phyloP scores from a whole-genome alignment of 2,113 vertebrate genomes.

The Apus apus region DNA sequence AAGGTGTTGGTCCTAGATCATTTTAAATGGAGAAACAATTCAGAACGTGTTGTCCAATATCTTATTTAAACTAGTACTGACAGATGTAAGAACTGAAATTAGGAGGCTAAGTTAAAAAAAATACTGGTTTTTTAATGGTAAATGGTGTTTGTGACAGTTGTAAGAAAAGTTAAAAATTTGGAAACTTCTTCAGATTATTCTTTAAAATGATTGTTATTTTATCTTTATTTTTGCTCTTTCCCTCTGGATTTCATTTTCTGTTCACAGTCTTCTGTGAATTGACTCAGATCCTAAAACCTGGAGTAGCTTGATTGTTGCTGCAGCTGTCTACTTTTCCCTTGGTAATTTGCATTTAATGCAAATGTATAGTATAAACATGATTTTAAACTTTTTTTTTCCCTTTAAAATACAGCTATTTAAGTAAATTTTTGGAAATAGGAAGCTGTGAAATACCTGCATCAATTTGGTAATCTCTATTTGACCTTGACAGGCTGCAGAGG shows the following conservation, averaged over 20 bases:
- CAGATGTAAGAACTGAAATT: background rate
- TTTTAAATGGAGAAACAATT: background rate
- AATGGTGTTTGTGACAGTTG: background rate
- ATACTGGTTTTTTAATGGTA: background rate
- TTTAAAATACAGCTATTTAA: background rate
- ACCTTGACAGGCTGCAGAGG: too few species aligned
- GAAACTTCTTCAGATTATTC: background rate
- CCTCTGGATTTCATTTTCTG: background rate
- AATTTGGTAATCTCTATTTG: background rate
- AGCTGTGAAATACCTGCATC: background rate
- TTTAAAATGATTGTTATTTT: background rate
- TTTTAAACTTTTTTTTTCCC: background rate
- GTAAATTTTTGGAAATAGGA: background rate
- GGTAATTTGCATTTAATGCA: background rate
- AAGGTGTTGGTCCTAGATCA: background rate
- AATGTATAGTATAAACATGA: background rate
- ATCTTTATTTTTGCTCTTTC: background rate
- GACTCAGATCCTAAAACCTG: background rate
- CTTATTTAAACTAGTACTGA: background rate
- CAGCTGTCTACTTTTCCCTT: background rate
- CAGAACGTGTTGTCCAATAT: background rate
- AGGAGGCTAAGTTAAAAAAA: background rate
- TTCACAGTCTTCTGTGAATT: background rate
- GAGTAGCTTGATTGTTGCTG: background rate
- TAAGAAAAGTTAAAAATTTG: background rate